Base-by-base conservation (phyloP, 2,113 vertebrate genomes). In the Tiliqua scincoides region DNA sequence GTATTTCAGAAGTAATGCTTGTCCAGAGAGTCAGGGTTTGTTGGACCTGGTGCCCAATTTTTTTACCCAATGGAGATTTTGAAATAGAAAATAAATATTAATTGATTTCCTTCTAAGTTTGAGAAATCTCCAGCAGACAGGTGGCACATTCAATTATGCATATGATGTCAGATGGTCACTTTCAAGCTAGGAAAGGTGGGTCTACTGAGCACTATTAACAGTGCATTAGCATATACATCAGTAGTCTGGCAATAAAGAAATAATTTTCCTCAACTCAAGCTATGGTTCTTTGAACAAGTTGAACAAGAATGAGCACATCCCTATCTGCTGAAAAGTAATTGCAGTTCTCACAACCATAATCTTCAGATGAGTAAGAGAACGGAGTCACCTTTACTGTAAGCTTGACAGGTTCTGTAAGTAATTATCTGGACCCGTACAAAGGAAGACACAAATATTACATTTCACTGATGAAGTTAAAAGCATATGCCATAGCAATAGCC, bases 111-210 rank as follows among this genome's bases (percentile, higher is more conserved):
- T 76, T 84, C 68, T 89, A 73, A 84, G 68, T 76, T 86, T 89
- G 87, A 93, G 88, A 91, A 93, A 88, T 93, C 88, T 92, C 89
- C 88, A 91, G 82, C 77, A 77, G 85, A 92, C 91, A 94, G 88
- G 87, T 91, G 88, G 85, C 85, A 93, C 80, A 94, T 92, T 94
- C 93, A 92, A 94, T 94, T 94, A 95, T 87, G 82, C 85, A 88
- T 90, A 87, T 40, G 71, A 85, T 90, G 78, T 79, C 82, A 93
- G 77, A 70, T 10, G 94, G 89, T 84, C 72, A 89, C 79, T 92
- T 75, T 87, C 82, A 91, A 94, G 92, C 91, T 90, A 88, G 91
- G 93, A 92, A 94, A 93, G 88, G 88, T 63, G 75, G 85, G 88
- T 89, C 88, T 94, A 91, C 65, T 68, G 65, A 92, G 93, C 72